Evolutionary conservation across 2,797 vertebrate genomes (phyloP), one percentile per base, ranked within the genome.

Genomic region (Alosa sapidissima): DNA sequence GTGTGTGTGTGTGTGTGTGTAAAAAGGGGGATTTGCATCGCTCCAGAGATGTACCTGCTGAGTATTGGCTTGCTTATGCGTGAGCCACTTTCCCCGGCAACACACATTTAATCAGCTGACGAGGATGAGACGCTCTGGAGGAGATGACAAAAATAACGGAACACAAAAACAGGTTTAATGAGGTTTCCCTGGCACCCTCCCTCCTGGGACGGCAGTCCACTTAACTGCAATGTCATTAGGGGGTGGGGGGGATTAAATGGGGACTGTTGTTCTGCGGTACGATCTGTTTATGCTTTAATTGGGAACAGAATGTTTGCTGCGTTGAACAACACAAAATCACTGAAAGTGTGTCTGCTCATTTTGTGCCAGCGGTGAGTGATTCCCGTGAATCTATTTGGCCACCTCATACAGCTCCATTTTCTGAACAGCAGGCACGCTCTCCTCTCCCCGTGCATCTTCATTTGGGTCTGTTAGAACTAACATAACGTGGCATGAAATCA

Each of bases 261-360:
- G 91, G 88, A 90, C 91, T 88, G 92, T 92, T 94, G 91, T 92
- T 94, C 91, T 89, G 92, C 90, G 89, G 89, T 88, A 87, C 91
- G 90, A 91, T 94, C 93, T 90, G 91, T 94, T 94, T 91, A 93
- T 88, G 89, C 91, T 92, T 93, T 93, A 94, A 94, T 94, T 93
- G 91, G 89, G 87, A 90, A 91, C 91, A 87, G 88, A 92, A 91
- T 91, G 85, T 87, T 86, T 85, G 89, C 89, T 68, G 60, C 68
- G 62, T 82, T 88, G 85, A 92, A 91, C 89, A 90, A 88, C 88
- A 84, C 48, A n/a, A 86, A 36, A 83, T 84, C 85, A 51, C 60
- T 36, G 88, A 21, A 84, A 87, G 83, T 90, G 83, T 83, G 82
- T 89, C 87, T 51, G 10, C 65, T 68, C 58, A 2, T 87, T 86